Evolutionary conservation across 2,797 vertebrate species (phyloP), one percentile per base, ranked within the genome.

Genomic region (Carapus acus): DNA sequence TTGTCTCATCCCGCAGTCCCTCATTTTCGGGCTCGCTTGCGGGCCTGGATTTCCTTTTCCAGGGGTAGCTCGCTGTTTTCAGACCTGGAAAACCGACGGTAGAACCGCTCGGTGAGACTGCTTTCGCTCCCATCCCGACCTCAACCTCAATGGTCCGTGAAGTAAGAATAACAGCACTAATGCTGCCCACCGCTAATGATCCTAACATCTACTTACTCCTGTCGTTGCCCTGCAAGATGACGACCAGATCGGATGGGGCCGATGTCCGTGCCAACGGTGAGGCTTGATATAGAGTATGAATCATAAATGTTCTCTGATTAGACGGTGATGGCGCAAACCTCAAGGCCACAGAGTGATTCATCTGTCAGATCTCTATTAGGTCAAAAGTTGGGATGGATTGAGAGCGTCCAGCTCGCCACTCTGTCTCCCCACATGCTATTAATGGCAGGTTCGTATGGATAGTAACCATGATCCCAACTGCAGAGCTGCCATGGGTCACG

Each of bases 1-100:
- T 84, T 78, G 85, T 85, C 83, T 79, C 77, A 80, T 86, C 83
- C 85, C 83, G 63, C 79, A 83, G 68, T 81, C 65, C 77, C 77
- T 75, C 74, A 71, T 81, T 74, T 76, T 74, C 80, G 64, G 75
- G 65, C 75, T 61, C 24, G 52, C 55, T 69, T 53, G 65, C 73
- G 73, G 69, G 76, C 69, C 74, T 43, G 59, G 34, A 56, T 78
- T 77, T 73, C 65, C 70, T 81, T n/a, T 78, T 85, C 66, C 77
- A 69, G 67, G 65, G 68, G 61, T 67, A 66, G 68, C 52, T 76
- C 66, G 51, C 61, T 58, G 62, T 74, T 74, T 73, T 78, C 69
- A 77, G 76, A 82, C 70, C 71, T 79, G 69, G 78, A 85, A 74
- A 75, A 46, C 65, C 22, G 67, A 46, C 64, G 41, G 67, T 9